Evolutionary conservation across 1,140 invertebrate species (phyloP).

Genomic region (Ladona fulva): DNA sequence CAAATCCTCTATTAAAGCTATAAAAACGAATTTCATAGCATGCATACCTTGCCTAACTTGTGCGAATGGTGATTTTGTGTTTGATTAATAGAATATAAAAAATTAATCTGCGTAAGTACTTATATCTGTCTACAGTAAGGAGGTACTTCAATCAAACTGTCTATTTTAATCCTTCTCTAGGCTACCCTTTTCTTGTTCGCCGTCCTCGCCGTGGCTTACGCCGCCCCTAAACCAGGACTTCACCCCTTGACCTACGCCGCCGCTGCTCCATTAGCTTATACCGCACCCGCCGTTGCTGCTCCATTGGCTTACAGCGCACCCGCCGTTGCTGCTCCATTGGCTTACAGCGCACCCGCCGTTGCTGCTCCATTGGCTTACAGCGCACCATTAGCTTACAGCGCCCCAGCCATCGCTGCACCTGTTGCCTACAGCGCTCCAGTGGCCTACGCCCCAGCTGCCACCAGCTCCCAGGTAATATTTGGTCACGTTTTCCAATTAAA

Average conservation of each 20-base stretch:
- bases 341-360: slow-evolving; percentile 30
- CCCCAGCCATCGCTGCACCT: slow-evolving; percentile 28
- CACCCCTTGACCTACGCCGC: too few species aligned
- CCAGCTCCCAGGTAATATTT: slow-evolving; percentile 25
- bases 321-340: slow-evolving; percentile 19
- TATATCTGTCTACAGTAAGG: too few species aligned
- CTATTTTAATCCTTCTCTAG: background rate
- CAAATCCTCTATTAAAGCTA: too few species aligned
- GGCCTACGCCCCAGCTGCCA: background rate
- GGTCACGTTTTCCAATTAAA: too few species aligned
- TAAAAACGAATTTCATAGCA: too few species aligned
- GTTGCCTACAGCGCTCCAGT: background rate
- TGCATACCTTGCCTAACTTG: too few species aligned
- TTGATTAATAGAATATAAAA: too few species aligned
- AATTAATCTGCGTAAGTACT: too few species aligned
- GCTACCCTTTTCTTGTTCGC: slow-evolving; percentile 27
- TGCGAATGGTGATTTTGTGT: too few species aligned
- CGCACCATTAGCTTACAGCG: slow-evolving; percentile 30
- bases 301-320: slow-evolving; percentile 25
- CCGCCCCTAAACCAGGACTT: slow-evolving; percentile 21
- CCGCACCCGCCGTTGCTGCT: slow-evolving; percentile 29
- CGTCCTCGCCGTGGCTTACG: slow-evolving; percentile 23
- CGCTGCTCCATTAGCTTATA: slow-evolving; percentile 26
- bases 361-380: slow-evolving; percentile 30
- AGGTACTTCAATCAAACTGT: too few species aligned